Evolutionary conservation across 2,888 invertebrate genomes (phyloP).

Genomic region (Polyommatus icarus): DNA sequence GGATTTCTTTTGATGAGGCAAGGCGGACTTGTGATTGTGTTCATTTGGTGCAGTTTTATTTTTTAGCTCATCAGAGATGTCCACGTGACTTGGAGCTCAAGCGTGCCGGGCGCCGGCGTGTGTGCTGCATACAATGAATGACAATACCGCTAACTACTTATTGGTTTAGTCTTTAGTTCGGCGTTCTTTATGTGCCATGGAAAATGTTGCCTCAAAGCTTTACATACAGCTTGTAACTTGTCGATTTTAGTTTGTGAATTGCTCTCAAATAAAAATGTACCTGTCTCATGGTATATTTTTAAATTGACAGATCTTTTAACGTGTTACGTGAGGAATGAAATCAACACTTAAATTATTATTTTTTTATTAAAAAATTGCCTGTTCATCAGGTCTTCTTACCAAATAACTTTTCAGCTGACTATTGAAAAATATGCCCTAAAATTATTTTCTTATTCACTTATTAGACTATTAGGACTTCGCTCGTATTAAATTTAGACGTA

Average conservation of each 20-base stretch:
- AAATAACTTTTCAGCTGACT: too few species aligned
- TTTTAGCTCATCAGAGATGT: conserved; percentile 42
- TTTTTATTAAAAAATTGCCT: too few species aligned
- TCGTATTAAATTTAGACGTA: background rate
- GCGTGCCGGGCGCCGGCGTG: background rate
- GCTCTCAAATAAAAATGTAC: background rate
- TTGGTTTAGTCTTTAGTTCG: background rate
- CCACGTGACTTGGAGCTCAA: conserved; percentile 38
- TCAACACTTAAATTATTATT: too few species aligned
- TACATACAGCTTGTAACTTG: background rate
- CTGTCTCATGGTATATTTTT: background rate
- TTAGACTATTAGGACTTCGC: background rate
- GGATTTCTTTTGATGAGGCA: conserved; percentile 76
- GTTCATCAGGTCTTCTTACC: too few species aligned
- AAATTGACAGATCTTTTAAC: background rate
- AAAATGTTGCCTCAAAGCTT: background rate
- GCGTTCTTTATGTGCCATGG: background rate
- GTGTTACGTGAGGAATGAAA: background rate
- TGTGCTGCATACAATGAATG: conserved; percentile 19
- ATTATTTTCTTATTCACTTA: background rate
- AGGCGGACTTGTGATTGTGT: conserved; percentile 47
- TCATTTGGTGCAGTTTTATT: conserved; percentile 46
- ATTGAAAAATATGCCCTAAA: background rate
- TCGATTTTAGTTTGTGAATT: background rate
- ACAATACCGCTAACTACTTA: conserved; percentile 13